These are phyloP conservation scores for Echiichthys vipera DNA, from an alignment of 2,797 vertebrate species.

Conservation along the genomic window DNA sequence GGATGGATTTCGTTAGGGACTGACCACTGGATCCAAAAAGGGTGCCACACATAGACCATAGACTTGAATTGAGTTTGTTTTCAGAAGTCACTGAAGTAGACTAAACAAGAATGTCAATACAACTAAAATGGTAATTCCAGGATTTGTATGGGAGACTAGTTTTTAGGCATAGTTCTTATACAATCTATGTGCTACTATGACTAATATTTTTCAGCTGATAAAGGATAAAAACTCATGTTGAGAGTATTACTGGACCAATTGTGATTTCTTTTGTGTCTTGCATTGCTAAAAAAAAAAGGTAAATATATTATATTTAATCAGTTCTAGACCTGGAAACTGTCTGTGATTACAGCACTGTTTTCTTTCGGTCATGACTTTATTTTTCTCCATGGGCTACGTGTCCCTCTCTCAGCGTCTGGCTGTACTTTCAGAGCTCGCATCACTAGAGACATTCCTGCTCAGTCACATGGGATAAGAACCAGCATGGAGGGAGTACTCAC, in stretches of 20 bases:
- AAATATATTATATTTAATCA: too few species aligned
- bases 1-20: constrained; percentile 38
- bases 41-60: constrained; percentile 10
- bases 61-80: constrained; percentile 45
- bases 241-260: neutral
- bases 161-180: neutral
- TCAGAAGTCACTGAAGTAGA: constrained; percentile 8
- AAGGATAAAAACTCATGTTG: neutral
- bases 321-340: neutral
- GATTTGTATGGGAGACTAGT: neutral
- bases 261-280: neutral
- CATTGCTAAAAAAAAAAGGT: too few species aligned
- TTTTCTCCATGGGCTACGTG: constrained; percentile 11
- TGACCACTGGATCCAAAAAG: constrained; percentile 43
- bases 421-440: constrained; percentile 30
- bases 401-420: constrained; percentile 1
- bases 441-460: constrained; percentile 50
- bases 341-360: constrained; percentile 2
- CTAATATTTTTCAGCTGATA: neutral
- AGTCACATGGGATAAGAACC: constrained; percentile 34
- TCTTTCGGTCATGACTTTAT: constrained; percentile 33
- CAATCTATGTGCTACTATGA: neutral
- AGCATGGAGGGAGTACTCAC: constrained; percentile 29
- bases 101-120: constrained; percentile 18
- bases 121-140: neutral